These are phyloP conservation scores for Lithophane ornitopus DNA, from an alignment of 2,888 invertebrate species.

Conservation along the genomic window DNA sequence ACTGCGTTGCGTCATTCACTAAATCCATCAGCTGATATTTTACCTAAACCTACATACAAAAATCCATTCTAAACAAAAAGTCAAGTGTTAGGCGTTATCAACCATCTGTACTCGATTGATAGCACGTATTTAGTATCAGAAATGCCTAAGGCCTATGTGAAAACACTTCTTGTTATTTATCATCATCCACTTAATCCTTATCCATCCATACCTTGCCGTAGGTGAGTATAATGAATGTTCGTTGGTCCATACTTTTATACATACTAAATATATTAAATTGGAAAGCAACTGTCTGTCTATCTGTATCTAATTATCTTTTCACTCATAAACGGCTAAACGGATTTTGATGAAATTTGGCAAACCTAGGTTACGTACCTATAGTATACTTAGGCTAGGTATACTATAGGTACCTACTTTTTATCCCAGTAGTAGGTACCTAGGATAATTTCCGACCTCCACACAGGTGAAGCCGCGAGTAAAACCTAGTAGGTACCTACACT, in stretches of 20 bases:
- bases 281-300: background rate
- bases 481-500: background rate
- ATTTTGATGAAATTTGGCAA: background rate
- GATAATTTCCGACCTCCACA: background rate
- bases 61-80: constrained; percentile 7
- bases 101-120: constrained; percentile 10
- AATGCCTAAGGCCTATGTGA: background rate
- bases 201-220: no score
- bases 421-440: background rate
- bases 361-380: no score
- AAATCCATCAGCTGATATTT: constrained; percentile 13
- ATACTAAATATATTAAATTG: no score
- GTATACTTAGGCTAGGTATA: no score
- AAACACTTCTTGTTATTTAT: constrained; percentile 9
- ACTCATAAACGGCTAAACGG: background rate
- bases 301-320: background rate
- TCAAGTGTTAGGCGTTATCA: constrained; percentile 28
- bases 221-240: no score
- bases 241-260: no score
- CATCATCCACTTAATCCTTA: background rate
- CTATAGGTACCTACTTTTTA: no score
- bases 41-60: background rate
- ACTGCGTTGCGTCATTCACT: no score
- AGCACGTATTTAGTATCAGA: constrained; percentile 36
- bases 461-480: no score